phyloP scores from a whole-genome alignment of 2,888 invertebrate genomes.

The Dynastes grantii region DNA sequence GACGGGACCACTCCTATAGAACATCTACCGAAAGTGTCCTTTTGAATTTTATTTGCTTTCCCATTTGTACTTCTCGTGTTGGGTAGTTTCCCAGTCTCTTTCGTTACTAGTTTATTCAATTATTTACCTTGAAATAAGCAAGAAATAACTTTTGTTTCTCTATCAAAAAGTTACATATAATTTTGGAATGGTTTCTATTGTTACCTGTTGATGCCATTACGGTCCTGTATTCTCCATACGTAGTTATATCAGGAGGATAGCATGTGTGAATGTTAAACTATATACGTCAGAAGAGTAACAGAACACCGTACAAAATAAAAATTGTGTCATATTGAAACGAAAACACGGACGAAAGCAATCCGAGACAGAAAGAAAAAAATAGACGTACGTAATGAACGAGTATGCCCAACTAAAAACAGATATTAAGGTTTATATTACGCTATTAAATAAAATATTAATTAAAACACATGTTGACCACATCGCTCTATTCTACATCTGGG shows the following conservation, averaged over 20 bases:
- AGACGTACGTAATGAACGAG: conserved; percentile 28
- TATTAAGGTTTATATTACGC: conserved; percentile 53
- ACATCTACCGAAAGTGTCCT: too few species aligned
- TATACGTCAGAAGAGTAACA: conserved; percentile 43
- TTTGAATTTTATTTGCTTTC: too few species aligned
- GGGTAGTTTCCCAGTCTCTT: too few species aligned
- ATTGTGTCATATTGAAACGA: conserved; percentile 42
- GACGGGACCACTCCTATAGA: too few species aligned
- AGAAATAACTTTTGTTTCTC: too few species aligned
- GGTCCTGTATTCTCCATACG: conserved; percentile 2
- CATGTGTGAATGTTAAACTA: conserved; percentile 5
- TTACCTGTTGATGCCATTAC: not conserved
- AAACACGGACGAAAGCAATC: conserved; percentile 21
- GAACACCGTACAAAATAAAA: conserved; percentile 46
- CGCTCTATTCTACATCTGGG: conserved; percentile 32
- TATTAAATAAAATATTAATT: conserved; percentile 54
- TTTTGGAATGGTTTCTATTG: not conserved
- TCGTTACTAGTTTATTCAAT: too few species aligned
- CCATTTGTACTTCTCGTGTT: too few species aligned
- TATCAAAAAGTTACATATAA: too few species aligned
- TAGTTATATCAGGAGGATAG: conserved; percentile 1
- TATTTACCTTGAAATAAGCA: too few species aligned
- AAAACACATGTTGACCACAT: conserved; percentile 53
- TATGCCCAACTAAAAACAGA: conserved; percentile 48
- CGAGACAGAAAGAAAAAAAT: conserved; percentile 23